A percentile compares a stretch with the other conserved stretches of the same genome.
These are phyloP conservation scores for Tipula lateralis DNA, from an alignment of 2,888 invertebrate genomes.

Conservation along the genomic window DNA sequence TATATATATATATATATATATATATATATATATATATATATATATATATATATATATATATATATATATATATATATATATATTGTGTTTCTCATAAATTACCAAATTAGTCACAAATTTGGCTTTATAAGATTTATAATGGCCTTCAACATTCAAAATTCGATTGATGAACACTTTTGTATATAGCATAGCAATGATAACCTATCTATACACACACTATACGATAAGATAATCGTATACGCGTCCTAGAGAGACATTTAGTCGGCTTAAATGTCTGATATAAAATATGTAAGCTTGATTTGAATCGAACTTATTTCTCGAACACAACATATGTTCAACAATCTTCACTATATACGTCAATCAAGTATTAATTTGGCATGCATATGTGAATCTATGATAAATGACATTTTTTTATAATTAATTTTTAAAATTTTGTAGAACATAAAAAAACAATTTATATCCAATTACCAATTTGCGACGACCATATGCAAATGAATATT, in stretches of 20 bases:
- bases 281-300: no score
- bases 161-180: background rate
- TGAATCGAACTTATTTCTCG: background rate
- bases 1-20: no score
- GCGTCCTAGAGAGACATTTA: background rate
- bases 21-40: no score
- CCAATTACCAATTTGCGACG: background rate
- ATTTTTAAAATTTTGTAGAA: background rate
- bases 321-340: background rate
- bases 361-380: background rate
- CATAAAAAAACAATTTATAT: background rate
- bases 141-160: background rate
- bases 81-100: background rate
- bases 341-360: background rate
- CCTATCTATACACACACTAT: background rate
- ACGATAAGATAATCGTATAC: background rate
- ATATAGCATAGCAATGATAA: background rate
- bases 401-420: background rate
- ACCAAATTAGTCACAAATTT: background rate
- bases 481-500: background rate
- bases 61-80: no score
- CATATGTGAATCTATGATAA: background rate
- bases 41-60: no score
- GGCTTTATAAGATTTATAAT: background rate
- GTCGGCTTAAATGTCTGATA: background rate